Evolutionary conservation across 2,113 vertebrate genomes (phyloP), one percentile per base, ranked within the genome.

Genomic region (Oenanthe oenanthe): DNA sequence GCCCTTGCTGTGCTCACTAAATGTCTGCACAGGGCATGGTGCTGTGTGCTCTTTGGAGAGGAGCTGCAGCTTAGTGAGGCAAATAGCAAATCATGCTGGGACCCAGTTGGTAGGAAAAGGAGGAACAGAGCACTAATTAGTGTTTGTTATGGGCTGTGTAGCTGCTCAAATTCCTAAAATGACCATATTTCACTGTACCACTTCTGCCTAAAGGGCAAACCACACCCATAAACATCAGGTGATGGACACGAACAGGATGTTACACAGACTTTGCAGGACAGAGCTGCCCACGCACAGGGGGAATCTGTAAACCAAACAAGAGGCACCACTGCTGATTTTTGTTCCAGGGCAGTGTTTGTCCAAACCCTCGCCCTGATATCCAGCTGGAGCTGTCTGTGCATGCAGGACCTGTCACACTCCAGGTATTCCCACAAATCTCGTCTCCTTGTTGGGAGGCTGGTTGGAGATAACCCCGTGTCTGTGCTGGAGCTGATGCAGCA

Each of bases 311-410:
- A 13, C 19, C 34, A 57, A 85, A 58, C 29, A 31, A 16, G 72
- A 76, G 36, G 38, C 1, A 2, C 61, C 48, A 13, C 32, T 1
- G 5, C 20, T 0, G 0, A 13, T 29, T 71, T 63, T 34, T 28
- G 40, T 82, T 72, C 68, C 22, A 63, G 68, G 20, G 63, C 38
- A 58, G 6, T 19, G 24, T 65, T 78, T 87, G 42, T 21, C 71
- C 51, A 43, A 85, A 58, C 12, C 45, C 65, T 45, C 0, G 0
- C 17, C 57, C 42, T 57, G 80, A 60, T 48, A 45, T 20, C 75
- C 26, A 50, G 38, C 70, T 73, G 1, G 6, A 89, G 71, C 82
- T 0, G 0, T 58, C 43, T 89, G 65, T 34, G 56, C 60, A 60
- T 40, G 85, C 85, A 76, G 81, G 85, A 71, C n/a, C 43, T 77